Evolutionary conservation across 1,140 invertebrate genomes (phyloP), one percentile per base, ranked within the genome.

Genomic region (Diachasmimorpha longicaudata): DNA sequence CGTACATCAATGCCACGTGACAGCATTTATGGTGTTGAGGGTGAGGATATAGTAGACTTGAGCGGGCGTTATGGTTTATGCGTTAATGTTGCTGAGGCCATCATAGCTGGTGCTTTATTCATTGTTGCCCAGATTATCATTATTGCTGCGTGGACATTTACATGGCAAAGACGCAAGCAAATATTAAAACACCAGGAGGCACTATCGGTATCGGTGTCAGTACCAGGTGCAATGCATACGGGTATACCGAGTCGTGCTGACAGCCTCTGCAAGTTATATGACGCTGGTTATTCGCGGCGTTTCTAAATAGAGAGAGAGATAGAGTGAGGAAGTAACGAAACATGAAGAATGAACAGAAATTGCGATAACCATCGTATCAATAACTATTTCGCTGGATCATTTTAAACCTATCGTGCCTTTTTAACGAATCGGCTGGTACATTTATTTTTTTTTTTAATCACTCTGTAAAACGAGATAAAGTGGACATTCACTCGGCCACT

Each of bases 181-280:
- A 90, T 91, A 67, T 90, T 90, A 69, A 90, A 90, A 77, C 88
- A 89, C 76, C 88, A 90, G 73, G 91, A 91, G 77, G 89, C 87
- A 1, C 88, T 91, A 72, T 91, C 90, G 31, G 90, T 91, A 74
- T 91, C 83, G 78, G 90, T 88, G 13, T 89, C 91, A 55, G 89
- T 91, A 5, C 91, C 91, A 0, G 89, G 88, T 68, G 66, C 66
- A 0, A 85, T 91, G 82, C 81, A 92, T 80, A 85, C 89, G 84
- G 81, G 90, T 83, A 87, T 91, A 85, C 81, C 92, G 81, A 87
- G 85, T 36, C 92, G 94, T 79, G 92, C 94, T 77, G 93, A 94
- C 83, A 94, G 93, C 81, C 91, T 96, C 75, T 95, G 95, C 90
- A 96, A 96, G 89, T 90, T 96, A 76, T 96, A 96, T 88, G 95